phyloP scores from a whole-genome alignment of 2,113 vertebrate species.

The Pycnonotus jocosus region DNA sequence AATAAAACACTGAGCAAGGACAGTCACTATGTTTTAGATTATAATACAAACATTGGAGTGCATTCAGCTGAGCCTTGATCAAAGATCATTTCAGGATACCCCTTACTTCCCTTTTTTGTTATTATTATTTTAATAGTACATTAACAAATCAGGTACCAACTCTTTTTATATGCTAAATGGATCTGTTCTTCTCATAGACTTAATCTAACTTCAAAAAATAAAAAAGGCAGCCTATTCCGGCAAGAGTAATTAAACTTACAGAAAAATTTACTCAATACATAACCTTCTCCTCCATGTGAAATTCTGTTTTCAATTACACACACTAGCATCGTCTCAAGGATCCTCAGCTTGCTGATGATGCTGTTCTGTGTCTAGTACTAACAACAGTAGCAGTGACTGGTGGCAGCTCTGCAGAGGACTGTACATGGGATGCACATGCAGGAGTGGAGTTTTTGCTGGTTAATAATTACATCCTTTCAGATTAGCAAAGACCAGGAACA shows the following conservation, averaged over 20 bases:
- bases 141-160: neutral
- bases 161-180: neutral
- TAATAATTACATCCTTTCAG: slow-evolving; percentile 28
- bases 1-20: slow-evolving; percentile 54
- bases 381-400: neutral
- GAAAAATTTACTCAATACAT: neutral
- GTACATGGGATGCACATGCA: neutral
- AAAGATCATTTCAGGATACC: neutral
- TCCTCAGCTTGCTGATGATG: neutral
- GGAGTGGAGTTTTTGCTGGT: neutral
- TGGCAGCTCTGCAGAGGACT: neutral
- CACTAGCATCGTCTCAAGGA: neutral
- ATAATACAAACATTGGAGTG: slow-evolving; percentile 19
- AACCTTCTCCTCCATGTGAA: neutral
- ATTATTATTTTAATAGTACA: neutral
- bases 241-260: neutral
- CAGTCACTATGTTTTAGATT: slow-evolving; percentile 40
- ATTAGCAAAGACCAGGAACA: neutral
- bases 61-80: slow-evolving; percentile 27
- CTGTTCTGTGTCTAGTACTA: neutral
- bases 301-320: neutral
- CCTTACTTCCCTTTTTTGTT: neutral
- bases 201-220: neutral
- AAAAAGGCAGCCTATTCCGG: neutral
- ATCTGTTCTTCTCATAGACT: neutral